phyloP scores from a whole-genome alignment of 2,113 vertebrate genomes.

The Spheniscus mendiculus region DNA sequence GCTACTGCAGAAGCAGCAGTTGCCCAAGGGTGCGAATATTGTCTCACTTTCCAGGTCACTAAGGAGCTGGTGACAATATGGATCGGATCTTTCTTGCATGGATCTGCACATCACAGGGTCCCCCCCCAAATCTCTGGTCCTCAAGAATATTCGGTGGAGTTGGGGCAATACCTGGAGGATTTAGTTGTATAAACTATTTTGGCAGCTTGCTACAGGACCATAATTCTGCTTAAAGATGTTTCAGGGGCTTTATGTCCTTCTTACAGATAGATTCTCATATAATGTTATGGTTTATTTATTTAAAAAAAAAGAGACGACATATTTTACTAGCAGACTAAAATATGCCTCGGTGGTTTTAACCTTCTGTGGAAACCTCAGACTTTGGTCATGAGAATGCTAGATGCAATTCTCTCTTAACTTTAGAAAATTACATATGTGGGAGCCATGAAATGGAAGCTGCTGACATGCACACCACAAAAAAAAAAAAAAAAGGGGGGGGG shows the following conservation, averaged over 20 bases:
- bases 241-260: neutral
- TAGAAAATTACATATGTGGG: neutral
- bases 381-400: neutral
- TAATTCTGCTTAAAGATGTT: neutral
- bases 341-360: neutral
- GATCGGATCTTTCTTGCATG: fast-evolving
- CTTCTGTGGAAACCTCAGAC: neutral
- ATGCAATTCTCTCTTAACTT: neutral
- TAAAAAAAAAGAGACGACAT: neutral
- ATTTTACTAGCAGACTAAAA: neutral
- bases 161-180: neutral
- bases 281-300: neutral
- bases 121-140: neutral
- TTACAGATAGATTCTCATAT: neutral
- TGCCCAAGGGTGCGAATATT: neutral
- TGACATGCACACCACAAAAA: neutral
- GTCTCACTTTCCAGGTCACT: neutral
- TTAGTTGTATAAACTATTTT: neutral
- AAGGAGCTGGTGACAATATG: neutral
- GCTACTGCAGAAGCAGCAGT: neutral
- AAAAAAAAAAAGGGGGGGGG: neutral
- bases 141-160: neutral
- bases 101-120: neutral
- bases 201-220: neutral
- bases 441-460: neutral